phyloP scores from a whole-genome alignment of 2,797 vertebrate genomes.

The Setipinna tenuifilis region DNA sequence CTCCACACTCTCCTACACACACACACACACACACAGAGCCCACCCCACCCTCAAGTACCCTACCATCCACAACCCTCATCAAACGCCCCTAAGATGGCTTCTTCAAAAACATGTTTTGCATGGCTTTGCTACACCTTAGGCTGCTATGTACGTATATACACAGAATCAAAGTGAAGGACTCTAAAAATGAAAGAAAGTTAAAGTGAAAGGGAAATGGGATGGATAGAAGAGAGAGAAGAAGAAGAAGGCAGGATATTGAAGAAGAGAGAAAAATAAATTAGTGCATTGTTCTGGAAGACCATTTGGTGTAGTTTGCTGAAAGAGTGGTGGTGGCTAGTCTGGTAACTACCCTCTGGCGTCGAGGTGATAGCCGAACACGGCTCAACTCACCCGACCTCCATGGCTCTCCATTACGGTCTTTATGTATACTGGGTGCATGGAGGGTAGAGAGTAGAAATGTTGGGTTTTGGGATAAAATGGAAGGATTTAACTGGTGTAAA shows the following conservation, averaged over 20 bases:
- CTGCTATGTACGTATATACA: background rate
- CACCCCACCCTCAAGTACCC: background rate
- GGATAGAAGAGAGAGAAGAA: background rate
- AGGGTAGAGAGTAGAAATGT: background rate
- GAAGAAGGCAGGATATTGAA: slow-evolving; percentile 10
- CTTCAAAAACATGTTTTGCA: background rate
- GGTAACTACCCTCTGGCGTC: slow-evolving; percentile 22
- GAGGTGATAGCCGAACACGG: slow-evolving; percentile 50
- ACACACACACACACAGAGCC: background rate
- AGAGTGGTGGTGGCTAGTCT: slow-evolving; percentile 29
- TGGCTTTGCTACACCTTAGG: background rate
- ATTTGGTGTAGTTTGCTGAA: background rate
- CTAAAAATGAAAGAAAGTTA: background rate
- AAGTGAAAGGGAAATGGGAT: background rate
- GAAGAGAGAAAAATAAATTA: no score
- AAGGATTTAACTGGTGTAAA: background rate
- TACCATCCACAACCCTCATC: background rate
- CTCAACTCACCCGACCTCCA: background rate
- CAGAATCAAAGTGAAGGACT: background rate
- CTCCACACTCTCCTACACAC: background rate
- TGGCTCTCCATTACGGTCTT: background rate
- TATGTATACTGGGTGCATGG: background rate
- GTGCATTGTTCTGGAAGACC: background rate
- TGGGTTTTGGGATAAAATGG: background rate
- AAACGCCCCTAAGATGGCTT: background rate